These are phyloP conservation scores for Dryocosmus kuriphilus DNA, from an alignment of 2,888 invertebrate species.

Conservation along the genomic window DNA sequence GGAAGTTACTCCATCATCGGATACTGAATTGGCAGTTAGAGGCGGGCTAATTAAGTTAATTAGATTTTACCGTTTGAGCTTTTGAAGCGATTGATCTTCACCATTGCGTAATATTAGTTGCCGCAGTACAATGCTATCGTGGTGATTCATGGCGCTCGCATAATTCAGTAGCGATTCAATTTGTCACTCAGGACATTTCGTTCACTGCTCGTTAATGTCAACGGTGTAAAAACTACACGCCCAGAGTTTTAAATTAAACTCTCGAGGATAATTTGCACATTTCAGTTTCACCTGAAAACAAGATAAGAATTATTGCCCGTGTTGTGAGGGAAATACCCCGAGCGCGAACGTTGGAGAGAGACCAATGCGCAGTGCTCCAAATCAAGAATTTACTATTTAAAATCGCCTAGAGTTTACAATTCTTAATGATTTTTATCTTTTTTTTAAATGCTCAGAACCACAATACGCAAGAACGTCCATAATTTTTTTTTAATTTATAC, in stretches of 20 bases:
- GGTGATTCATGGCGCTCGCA: background rate
- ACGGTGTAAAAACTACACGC: background rate
- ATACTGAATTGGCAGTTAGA: slow-evolving; percentile 43
- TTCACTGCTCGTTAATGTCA: background rate
- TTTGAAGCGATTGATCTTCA: slow-evolving; percentile 29
- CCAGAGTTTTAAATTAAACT: background rate
- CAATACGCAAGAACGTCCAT: no score
- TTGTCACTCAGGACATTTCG: background rate
- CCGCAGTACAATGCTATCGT: background rate
- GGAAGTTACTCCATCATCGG: slow-evolving; percentile 18
- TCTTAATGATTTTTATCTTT: no score
- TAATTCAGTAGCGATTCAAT: slow-evolving; percentile 2
- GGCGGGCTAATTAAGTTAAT: slow-evolving; percentile 46
- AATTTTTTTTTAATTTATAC: no score
- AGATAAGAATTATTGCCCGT: background rate
- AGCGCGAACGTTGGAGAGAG: no score
- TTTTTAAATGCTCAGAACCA: no score
- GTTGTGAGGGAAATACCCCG: no score
- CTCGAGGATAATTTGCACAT: background rate
- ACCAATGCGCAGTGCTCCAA: no score
- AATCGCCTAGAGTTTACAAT: no score
- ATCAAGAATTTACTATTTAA: no score
- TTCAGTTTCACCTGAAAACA: background rate
- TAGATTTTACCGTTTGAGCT: slow-evolving; percentile 45
- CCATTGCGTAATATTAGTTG: background rate